Evolutionary conservation across 2,888 invertebrate species (phyloP), one percentile per base, ranked within the genome.

Genomic region (Cheilosia vulpina): DNA sequence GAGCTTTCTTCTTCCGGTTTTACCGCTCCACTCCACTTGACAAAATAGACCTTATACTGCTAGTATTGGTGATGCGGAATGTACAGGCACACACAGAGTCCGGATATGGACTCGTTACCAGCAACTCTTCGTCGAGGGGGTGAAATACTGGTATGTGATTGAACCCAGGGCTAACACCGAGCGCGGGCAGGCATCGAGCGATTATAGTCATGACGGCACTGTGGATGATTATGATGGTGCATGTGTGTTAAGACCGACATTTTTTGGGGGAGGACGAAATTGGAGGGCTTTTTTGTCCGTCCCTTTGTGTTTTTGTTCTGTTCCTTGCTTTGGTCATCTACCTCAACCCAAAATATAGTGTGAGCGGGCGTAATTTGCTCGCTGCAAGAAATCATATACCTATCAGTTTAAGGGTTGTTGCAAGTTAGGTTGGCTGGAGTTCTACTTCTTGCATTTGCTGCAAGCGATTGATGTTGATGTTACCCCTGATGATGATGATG

Each of bases 61-160:
- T 53, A n/a, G 62, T 76, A 34, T 71, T 58, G 27, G 81, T 81
- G 72, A 85, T 72, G 50, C 57, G 76, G 76, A 85, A 85, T 85
- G 68, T n/a, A n/a, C n/a, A n/a, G n/a, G n/a, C 80, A 85, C 38
- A 19, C 13, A 38, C 43, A 65, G 53, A 71, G 45, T 75, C 52
- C 84, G 75, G 84, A 76, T 76, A 60, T 65, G 75, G 69, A 80
- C 75, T 68, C 45, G n/a, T 41, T 62, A 52, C 34, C 78, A 11
- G 38, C 38, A 38, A 38, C 38, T 38, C 65, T 13, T 45, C 31
- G 9, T 15, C 6, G 17, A 1, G 41, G 9, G 13, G 24, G 27
- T 17, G 57, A 15, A n/a, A 19, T 9, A 21, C 9, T n/a, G 43
- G n/a, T 13, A 43, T 41, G 31, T 66, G 68, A 47, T 62, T 31